A percentile compares a stretch with the other conserved stretches of the same genome.
Evolutionary conservation across 2,888 invertebrate species (phyloP).

Genomic region (Alsophila aescularia): DNA sequence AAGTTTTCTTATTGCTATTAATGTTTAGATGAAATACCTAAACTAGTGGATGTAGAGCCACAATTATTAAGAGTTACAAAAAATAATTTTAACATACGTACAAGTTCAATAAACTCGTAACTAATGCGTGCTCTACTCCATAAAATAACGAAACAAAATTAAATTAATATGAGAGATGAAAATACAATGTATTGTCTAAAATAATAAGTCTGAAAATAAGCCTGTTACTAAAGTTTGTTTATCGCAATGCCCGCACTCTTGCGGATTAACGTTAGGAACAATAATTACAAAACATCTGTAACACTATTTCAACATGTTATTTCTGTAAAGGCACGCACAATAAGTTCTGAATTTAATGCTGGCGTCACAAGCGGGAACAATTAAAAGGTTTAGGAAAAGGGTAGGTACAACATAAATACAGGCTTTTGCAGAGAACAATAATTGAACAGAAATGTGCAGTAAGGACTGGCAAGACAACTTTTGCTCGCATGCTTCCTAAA

Average conservation of each 20-base stretch:
- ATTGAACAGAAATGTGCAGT: conserved; percentile 3
- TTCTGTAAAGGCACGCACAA: conserved; percentile 11
- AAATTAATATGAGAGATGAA: not conserved
- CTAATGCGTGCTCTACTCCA: too few species aligned
- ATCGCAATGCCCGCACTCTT: conserved; percentile 47
- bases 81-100: too few species aligned
- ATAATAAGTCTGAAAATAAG: conserved; percentile 14
- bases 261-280: conserved; percentile 34
- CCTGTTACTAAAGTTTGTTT: conserved; percentile 9
- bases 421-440: not conserved
- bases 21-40: too few species aligned
- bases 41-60: too few species aligned
- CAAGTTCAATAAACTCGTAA: too few species aligned
- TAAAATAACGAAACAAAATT: not conserved
- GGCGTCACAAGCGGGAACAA: conserved; percentile 17
- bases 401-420: conserved; percentile 18
- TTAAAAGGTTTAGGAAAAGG: conserved; percentile 6
- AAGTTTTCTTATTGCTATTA: too few species aligned
- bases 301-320: conserved; percentile 20
- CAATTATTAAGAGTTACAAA: too few species aligned
- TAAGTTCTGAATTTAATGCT: conserved; percentile 12
- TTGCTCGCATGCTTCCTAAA: too few species aligned
- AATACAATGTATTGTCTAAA: conserved; percentile 6
- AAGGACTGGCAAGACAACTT: not conserved
- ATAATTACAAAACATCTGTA: conserved; percentile 30